A percentile compares a stretch with the other conserved stretches of the same genome.
These are phyloP conservation scores for Coregonus sp. DNA, from an alignment of 2,797 vertebrate species.

Conservation along the genomic window DNA sequence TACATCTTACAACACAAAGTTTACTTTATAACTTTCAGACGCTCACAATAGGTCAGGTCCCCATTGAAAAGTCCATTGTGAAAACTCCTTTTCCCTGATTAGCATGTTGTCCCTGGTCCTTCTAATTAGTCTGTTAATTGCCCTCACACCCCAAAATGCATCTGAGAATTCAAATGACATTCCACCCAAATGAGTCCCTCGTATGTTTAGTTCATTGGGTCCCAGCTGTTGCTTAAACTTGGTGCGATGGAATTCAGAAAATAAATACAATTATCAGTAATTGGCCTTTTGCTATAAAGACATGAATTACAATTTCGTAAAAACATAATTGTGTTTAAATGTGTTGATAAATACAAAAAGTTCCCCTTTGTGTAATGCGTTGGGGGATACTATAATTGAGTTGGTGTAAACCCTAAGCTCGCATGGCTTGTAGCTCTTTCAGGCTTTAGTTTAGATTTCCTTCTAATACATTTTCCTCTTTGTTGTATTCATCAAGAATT, in stretches of 20 bases:
- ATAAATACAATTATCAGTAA: slow-evolving; percentile 3
- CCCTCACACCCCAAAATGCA: slow-evolving; percentile 66
- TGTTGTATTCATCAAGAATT: neutral
- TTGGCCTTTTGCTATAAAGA: neutral
- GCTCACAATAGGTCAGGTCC: slow-evolving; percentile 52
- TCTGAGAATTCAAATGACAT: slow-evolving; percentile 74
- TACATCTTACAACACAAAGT: neutral
- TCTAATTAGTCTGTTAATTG: slow-evolving; percentile 77
- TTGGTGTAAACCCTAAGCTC: neutral
- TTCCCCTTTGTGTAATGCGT: neutral
- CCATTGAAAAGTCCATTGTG: slow-evolving; percentile 45
- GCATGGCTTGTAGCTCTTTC: too few species aligned
- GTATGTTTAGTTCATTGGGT: slow-evolving; percentile 10
- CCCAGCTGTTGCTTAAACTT: slow-evolving; percentile 1
- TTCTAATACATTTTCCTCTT: neutral
- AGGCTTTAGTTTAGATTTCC: neutral
- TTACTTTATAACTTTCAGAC: slow-evolving; percentile 41
- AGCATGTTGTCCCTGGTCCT: slow-evolving; percentile 65
- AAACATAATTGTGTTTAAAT: neutral
- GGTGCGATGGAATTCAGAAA: neutral
- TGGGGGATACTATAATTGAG: neutral
- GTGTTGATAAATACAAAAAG: neutral
- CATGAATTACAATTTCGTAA: neutral
- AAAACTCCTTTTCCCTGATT: slow-evolving; percentile 63
- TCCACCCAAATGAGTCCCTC: slow-evolving; percentile 66